Percentiles rank a stretch among this genome's conserved stretches.
phyloP scores from a whole-genome alignment of 2,113 vertebrate species.

The Archilochus colubris region DNA sequence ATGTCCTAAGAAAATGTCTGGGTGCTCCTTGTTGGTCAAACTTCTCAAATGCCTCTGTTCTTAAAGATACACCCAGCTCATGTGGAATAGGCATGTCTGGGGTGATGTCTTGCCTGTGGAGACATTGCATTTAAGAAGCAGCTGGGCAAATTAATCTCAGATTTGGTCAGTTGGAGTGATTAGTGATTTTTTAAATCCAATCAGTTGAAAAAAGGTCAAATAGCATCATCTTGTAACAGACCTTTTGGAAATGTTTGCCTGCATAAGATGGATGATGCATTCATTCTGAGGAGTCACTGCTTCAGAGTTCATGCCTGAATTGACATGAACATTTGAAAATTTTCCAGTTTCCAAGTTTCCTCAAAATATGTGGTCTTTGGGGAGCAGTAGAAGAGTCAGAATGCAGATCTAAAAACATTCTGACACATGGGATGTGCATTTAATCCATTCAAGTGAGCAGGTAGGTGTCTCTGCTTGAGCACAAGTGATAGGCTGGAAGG shows the following conservation, averaged over 20 bases:
- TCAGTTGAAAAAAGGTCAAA: not conserved
- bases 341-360: not conserved
- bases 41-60: not conserved
- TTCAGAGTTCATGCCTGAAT: not conserved
- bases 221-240: not conserved
- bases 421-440: not conserved
- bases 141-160: not conserved
- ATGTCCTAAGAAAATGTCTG: not conserved
- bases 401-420: not conserved
- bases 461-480: not conserved
- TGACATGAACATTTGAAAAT: not conserved
- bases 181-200: not conserved
- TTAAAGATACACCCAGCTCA: not conserved
- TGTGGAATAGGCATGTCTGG: not conserved
- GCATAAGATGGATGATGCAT: accelerated
- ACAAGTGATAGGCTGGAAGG: not conserved
- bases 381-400: not conserved
- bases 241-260: not conserved
- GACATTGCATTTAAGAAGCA: not conserved
- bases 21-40: not conserved
- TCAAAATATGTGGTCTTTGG: not conserved
- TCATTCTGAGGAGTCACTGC: accelerated
- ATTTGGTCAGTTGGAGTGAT: not conserved
- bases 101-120: not conserved
- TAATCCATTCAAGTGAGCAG: not conserved